Base-by-base conservation (phyloP, 1,140 invertebrate species). In the Brachionus calyciflorus region DNA sequence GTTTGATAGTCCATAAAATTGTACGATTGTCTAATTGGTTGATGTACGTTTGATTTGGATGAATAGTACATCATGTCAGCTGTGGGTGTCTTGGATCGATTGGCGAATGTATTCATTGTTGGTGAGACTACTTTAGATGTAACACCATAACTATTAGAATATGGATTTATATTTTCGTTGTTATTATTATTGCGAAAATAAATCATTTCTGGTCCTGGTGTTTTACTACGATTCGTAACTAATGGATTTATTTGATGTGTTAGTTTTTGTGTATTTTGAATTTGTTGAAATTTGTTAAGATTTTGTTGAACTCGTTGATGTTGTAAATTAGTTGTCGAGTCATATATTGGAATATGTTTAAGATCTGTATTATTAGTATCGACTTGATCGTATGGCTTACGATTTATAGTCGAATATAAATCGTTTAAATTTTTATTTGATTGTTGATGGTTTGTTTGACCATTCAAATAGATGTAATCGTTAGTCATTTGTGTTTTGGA, bases 161-260 rank as follows among this genome's bases (percentile, higher is more conserved):
- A 65, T 12, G 33, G 37, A n/a, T 46, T 65, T 12, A 60, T 33
- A 33, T 60, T 60, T 60, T 60, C 55, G 9, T 60, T 60, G 10
- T 26, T 33, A 6, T 26, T n/a, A 33, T 73, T 49, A 19, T 49
- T 33, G n/a, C 69, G 44, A 51, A 73, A 73, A 26, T 73, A 73
- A n/a, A 51, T 73, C 37, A 76, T 48, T 19, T 76, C 73, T 10
- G 73, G 73, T 30, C 73, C 73, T 41, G 73, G 73, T 33, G 73
- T 76, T 76, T 76, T 76, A 26, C 51, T 57, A 17, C 73, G 49
- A 26, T 48, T 55, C 1, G 33, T n/a, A 6, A 76, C 14, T 33
- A 65, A 44, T n/a, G 33, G 40, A 26, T 55, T 55, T 26, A 55
- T 55, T 19, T n/a, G n/a, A n/a, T n/a, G n/a, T n/a, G 26, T 44